Conservation (phyloP, 1,140 invertebrate genomes). For the Rhopalosiphum padi region DNA sequence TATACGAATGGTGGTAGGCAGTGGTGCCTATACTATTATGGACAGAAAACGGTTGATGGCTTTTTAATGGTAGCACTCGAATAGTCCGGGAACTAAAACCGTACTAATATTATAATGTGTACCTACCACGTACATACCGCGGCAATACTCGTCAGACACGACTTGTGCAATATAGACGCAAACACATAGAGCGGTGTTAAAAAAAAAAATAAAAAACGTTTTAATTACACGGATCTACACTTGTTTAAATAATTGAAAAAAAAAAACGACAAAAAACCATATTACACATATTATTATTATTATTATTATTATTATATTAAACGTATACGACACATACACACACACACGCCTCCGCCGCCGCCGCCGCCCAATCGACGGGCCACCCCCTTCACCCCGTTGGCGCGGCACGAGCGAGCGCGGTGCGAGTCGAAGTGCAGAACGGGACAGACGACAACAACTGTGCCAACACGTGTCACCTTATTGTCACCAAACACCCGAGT, state of each 20-base stretch:
- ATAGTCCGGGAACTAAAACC: not conserved
- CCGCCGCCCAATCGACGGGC: not conserved
- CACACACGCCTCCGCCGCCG: not conserved
- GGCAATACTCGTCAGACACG: not conserved
- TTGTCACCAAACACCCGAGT: conserved; percentile 71
- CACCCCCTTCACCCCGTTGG: not conserved
- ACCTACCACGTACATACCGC: not conserved
- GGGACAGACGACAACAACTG: conserved; percentile 40
- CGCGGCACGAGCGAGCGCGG: not conserved
- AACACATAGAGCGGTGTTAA: not conserved
- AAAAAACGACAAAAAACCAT: not conserved
- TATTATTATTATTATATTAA: not conserved
- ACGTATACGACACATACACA: not conserved
- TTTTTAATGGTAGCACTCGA: not conserved
- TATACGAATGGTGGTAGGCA: not conserved
- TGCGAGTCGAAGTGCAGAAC: not conserved
- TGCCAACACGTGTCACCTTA: conserved; percentile 54
- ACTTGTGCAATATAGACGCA: not conserved
- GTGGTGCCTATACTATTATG: not conserved
- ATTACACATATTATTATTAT: not conserved
- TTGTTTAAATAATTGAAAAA: conserved; percentile 39
- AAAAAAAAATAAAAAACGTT: conserved; percentile 8
- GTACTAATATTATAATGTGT: not conserved
- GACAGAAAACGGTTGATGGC: not conserved
- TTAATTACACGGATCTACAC: conserved; percentile 50